phyloP scores from a whole-genome alignment of 2,113 vertebrate genomes.

The Pomatostomus ruficeps region DNA sequence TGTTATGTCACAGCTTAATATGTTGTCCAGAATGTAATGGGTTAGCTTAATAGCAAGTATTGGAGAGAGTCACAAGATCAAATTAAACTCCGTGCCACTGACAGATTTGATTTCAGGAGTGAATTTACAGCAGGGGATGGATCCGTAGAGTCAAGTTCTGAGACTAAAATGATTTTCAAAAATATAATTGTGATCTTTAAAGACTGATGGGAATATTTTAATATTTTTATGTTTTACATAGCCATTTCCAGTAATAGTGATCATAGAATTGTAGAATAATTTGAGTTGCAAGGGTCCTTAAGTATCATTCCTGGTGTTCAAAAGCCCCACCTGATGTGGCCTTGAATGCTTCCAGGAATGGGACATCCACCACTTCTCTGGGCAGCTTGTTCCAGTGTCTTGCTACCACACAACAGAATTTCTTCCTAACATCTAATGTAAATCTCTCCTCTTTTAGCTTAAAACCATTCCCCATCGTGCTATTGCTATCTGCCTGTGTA shows the following conservation, averaged over 20 bases:
- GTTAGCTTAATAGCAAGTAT: constrained; percentile 32
- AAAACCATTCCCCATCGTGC: neutral
- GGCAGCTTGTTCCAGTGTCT: neutral
- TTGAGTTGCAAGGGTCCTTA: neutral
- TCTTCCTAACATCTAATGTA: neutral
- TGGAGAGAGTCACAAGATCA: constrained; percentile 21
- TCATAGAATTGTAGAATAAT: neutral
- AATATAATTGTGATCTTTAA: neutral
- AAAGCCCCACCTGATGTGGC: neutral
- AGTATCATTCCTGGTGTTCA: neutral
- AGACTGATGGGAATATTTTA: neutral
- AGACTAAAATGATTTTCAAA: neutral
- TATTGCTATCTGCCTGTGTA: neutral
- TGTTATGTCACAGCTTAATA: constrained; percentile 39
- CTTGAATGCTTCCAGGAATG: neutral
- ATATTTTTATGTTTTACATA: neutral
- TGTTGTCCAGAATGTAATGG: constrained; percentile 26
- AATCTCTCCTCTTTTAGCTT: neutral
- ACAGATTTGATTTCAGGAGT: constrained; percentile 9
- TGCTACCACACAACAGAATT: neutral
- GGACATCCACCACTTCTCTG: neutral
- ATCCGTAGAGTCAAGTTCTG: neutral
- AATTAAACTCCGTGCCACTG: neutral
- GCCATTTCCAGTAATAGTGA: neutral
- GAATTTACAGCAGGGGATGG: neutral